Conservation (phyloP, 2,113 vertebrate species). For the Megatriorchis doriae region DNA sequence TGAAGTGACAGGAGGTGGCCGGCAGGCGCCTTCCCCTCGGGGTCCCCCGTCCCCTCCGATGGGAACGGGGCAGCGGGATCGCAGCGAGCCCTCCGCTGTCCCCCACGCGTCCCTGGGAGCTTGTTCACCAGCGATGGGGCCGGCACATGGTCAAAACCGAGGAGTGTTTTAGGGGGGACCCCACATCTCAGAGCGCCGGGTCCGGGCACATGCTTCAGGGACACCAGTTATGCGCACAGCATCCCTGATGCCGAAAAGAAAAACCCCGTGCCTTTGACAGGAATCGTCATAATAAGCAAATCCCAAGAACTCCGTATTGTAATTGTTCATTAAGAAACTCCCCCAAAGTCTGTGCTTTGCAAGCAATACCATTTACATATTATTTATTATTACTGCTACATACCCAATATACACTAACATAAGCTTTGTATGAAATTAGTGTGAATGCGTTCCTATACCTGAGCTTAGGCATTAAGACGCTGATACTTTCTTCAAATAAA, state of each 20-base stretch:
- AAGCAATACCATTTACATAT: background rate
- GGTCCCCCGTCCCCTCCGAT: too few species aligned
- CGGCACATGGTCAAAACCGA: background rate
- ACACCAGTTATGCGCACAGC: fast-evolving
- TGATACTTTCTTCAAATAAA: background rate
- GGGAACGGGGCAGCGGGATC: background rate
- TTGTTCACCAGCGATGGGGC: background rate
- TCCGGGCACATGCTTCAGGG: background rate
- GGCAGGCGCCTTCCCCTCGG: fast-evolving
- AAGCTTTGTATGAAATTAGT: background rate
- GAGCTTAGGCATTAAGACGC: background rate
- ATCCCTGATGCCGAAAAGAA: background rate
- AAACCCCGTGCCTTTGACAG: fast-evolving
- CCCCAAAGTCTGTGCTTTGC: background rate
- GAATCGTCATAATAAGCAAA: background rate
- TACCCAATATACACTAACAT: background rate
- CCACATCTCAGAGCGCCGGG: fast-evolving
- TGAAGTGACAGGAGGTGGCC: background rate
- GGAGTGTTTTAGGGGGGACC: background rate
- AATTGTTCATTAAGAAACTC: background rate
- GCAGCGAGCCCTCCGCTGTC: background rate
- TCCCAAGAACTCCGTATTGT: background rate
- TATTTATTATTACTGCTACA: background rate
- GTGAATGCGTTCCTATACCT: background rate
- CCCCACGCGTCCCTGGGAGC: fast-evolving